A percentile compares a stretch with the other conserved stretches of the same genome.
Evolutionary conservation across 2,797 vertebrate genomes (phyloP).

Genomic region (Dicrostonyx torquatus): DNA sequence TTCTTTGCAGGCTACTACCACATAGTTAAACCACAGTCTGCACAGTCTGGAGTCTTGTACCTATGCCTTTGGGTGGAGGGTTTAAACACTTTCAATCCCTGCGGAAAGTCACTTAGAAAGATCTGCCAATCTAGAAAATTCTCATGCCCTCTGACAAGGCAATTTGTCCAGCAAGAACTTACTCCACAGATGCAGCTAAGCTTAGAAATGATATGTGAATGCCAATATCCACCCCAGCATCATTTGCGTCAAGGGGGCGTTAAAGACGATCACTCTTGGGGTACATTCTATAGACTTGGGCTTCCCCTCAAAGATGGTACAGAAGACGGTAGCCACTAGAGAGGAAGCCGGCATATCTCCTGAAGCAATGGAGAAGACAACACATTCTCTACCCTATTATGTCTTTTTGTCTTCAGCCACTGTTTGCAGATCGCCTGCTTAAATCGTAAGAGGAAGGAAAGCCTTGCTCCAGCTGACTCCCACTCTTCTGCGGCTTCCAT

Average conservation of each 20-base stretch:
- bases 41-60: neutral
- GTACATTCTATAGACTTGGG: too few species aligned
- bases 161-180: neutral
- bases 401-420: neutral
- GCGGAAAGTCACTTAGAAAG: neutral
- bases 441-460: neutral
- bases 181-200: accelerated
- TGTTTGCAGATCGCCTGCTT: neutral
- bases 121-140: neutral
- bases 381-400: accelerated
- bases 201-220: neutral
- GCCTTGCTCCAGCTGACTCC: neutral
- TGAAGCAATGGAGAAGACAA: too few species aligned
- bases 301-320: neutral
- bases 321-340: neutral
- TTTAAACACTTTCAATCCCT: neutral
- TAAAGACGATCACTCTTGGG: accelerated
- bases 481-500: neutral
- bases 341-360: neutral
- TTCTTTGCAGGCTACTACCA: neutral
- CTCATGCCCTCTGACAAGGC: neutral
- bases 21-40: neutral
- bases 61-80: too few species aligned
- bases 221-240: neutral
- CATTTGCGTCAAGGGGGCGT: accelerated